Evolutionary conservation across 2,113 vertebrate genomes (phyloP).

Genomic region (Melanostigma gelatinosum): DNA sequence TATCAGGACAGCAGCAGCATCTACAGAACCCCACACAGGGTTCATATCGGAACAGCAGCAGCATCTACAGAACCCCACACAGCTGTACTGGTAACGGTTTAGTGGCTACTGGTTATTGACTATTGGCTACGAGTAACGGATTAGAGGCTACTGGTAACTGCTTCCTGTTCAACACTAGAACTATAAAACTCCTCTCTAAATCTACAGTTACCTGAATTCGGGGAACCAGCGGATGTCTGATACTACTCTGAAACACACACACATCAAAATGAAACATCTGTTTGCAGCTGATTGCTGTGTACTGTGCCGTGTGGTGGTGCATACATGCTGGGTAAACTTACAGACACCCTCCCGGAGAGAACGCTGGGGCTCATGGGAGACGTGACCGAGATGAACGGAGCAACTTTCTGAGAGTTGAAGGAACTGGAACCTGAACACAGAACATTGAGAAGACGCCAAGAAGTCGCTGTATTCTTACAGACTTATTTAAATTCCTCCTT

Average conservation of each 20-base stretch:
- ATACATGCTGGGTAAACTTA: slow-evolving; percentile 83
- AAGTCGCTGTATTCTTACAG: not conserved
- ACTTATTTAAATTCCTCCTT: not conserved
- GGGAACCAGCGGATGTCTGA: slow-evolving; percentile 59
- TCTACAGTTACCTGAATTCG: slow-evolving; percentile 74
- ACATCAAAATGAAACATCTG: slow-evolving; percentile 32
- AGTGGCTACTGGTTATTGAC: no score
- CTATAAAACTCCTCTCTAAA: not conserved
- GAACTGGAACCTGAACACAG: slow-evolving; percentile 90
- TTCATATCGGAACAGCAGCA: not conserved
- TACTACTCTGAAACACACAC: slow-evolving; percentile 63
- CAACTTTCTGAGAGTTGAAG: slow-evolving; percentile 96
- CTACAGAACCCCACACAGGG: not conserved
- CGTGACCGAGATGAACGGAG: slow-evolving; percentile 94
- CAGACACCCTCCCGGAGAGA: slow-evolving; percentile 93
- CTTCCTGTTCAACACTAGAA: not conserved
- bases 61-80: not conserved
- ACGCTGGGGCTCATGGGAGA: slow-evolving; percentile 94
- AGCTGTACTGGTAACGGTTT: not conserved
- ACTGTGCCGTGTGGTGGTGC: not conserved
- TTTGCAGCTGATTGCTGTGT: slow-evolving; percentile 22
- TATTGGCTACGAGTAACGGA: no score
- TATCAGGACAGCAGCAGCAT: not conserved
- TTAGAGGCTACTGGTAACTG: no score
- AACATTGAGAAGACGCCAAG: not conserved